Evolutionary conservation across 1,140 invertebrate genomes (phyloP).

Genomic region (Polypedilum vanderplanki): DNA sequence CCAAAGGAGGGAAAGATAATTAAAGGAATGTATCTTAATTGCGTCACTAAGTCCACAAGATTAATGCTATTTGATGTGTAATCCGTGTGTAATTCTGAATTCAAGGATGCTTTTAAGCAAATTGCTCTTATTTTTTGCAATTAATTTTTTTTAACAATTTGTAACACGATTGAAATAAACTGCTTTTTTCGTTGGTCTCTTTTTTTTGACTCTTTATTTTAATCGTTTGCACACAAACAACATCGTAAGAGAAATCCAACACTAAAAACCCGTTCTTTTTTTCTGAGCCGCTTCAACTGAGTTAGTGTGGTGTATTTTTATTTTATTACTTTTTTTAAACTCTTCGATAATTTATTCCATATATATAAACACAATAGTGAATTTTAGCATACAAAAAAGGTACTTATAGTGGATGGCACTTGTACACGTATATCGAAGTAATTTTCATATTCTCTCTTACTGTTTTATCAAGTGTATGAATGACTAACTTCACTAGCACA

Average conservation of each 20-base stretch:
- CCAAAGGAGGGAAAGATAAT: conserved; percentile 8
- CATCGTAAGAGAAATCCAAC: background rate
- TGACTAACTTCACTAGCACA: background rate
- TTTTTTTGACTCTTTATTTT: background rate
- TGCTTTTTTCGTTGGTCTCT: background rate
- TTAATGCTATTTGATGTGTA: conserved; percentile 19
- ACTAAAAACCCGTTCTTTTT: conserved; percentile 2
- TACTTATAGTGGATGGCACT: background rate
- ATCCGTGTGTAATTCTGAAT: background rate
- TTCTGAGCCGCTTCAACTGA: background rate
- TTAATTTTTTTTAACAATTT: background rate
- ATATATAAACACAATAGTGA: too few species aligned
- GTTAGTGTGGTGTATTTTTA: background rate
- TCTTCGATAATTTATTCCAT: background rate
- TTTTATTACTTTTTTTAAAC: conserved; percentile 4
- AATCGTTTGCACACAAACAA: conserved; percentile 10
- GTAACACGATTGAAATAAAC: background rate
- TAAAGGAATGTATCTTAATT: conserved; percentile 23
- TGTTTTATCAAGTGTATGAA: background rate
- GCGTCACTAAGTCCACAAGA: conserved; percentile 26
- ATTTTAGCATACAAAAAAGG: too few species aligned
- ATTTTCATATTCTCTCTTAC: background rate
- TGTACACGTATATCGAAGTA: background rate
- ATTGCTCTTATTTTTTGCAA: background rate
- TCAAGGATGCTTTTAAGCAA: conserved; percentile 18